Evolutionary conservation across 2,888 invertebrate species (phyloP).

Genomic region (Callinectes sapidus): DNA sequence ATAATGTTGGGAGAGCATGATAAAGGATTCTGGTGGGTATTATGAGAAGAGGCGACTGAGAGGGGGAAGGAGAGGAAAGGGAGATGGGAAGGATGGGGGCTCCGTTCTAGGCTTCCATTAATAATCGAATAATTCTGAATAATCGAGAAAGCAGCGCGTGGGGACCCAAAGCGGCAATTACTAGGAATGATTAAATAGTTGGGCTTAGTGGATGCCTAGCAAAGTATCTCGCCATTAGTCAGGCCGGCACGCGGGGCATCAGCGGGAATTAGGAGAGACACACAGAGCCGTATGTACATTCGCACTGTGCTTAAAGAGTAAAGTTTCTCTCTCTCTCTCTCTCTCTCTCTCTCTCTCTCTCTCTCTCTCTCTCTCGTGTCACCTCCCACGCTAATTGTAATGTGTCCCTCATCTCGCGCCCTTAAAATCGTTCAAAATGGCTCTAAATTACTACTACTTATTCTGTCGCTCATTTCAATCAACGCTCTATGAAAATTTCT

Average conservation of each 20-base stretch:
- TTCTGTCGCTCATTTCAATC: no score
- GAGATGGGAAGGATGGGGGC: neutral
- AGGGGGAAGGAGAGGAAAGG: slow-evolving; percentile 11
- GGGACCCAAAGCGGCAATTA: slow-evolving; percentile 42
- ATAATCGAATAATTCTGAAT: slow-evolving; percentile 55
- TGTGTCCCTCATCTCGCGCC: no score
- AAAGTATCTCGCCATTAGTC: slow-evolving; percentile 50
- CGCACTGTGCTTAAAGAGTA: neutral
- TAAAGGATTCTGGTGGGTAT: neutral
- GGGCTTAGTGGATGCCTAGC: slow-evolving; percentile 43
- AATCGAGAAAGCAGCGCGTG: slow-evolving; percentile 41
- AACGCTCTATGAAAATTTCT: no score
- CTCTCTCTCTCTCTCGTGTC: neutral
- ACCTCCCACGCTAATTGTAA: no score
- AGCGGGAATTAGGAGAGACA: slow-evolving; percentile 26
- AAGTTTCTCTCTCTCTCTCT: neutral
- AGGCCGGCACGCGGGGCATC: neutral
- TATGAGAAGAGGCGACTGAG: neutral
- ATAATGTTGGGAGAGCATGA: neutral
- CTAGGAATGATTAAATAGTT: slow-evolving; percentile 48
- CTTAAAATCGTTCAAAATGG: no score
- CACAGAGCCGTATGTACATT: neutral
- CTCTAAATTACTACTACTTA: no score
- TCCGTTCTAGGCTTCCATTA: neutral
- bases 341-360: neutral